These are phyloP conservation scores for Butorides virescens DNA, from an alignment of 2,113 vertebrate genomes.

Conservation along the genomic window DNA sequence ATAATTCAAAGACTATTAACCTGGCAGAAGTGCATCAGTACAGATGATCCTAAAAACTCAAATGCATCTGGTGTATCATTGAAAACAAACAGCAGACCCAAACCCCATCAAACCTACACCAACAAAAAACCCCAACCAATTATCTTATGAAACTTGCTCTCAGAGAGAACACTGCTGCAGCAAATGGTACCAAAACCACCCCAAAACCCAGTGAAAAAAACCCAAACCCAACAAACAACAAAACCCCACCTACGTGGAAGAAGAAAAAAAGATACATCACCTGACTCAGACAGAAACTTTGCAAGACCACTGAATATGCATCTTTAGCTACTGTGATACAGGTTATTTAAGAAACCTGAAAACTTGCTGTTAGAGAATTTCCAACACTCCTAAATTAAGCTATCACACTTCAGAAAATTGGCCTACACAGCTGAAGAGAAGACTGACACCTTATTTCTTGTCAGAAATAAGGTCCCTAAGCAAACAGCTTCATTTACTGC, in stretches of 20 bases:
- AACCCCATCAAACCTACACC: neutral
- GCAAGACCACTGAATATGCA: neutral
- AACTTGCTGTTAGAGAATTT: neutral
- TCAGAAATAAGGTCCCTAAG: neutral
- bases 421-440: neutral
- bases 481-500: neutral
- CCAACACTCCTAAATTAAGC: neutral
- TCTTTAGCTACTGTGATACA: neutral
- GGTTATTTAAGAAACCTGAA: neutral
- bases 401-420: neutral
- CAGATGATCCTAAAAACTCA: neutral
- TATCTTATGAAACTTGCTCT: neutral
- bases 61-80: neutral
- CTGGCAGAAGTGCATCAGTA: neutral
- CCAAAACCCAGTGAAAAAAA: neutral
- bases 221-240: neutral
- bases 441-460: neutral
- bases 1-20: neutral
- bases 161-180: neutral
- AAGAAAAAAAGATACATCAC: accelerated
- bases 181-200: neutral
- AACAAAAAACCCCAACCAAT: neutral
- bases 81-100: neutral
- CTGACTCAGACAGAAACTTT: neutral
- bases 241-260: neutral